phyloP scores from a whole-genome alignment of 2,113 vertebrate genomes.

The Clupea harengus region DNA sequence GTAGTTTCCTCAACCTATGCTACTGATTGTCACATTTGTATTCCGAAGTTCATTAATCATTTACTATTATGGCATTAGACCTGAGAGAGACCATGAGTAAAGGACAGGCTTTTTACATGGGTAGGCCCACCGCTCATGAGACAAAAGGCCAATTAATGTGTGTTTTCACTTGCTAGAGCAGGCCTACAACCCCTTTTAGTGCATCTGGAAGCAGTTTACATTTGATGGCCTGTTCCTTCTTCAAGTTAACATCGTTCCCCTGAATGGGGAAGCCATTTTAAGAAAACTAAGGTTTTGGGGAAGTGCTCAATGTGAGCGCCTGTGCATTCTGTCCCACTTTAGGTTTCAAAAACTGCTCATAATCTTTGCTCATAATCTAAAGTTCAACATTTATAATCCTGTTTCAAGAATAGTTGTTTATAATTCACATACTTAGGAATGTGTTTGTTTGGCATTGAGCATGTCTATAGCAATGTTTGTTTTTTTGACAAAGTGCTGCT shows the following conservation, averaged over 20 bases:
- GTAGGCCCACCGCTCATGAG: not conserved
- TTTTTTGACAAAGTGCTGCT: slow-evolving; percentile 36
- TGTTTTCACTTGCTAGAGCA: not conserved
- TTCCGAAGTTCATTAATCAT: not conserved
- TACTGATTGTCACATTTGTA: slow-evolving; percentile 10
- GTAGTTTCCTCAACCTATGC: slow-evolving; percentile 24
- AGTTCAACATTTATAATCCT: too few species aligned
- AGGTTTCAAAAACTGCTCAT: not conserved
- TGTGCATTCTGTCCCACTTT: not conserved
- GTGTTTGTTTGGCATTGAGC: slow-evolving; percentile 23
- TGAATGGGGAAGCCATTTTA: slow-evolving; percentile 5
- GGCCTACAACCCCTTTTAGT: not conserved
- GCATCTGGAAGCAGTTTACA: slow-evolving; percentile 9
- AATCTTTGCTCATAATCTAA: too few species aligned
- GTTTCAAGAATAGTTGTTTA: slow-evolving; percentile 4
- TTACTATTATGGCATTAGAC: not conserved
- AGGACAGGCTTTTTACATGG: not conserved
- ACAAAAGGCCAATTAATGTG: not conserved
- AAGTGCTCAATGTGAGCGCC: not conserved
- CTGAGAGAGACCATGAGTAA: not conserved
- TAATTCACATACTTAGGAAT: slow-evolving; percentile 13
- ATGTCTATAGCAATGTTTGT: slow-evolving; percentile 4
- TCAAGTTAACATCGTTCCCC: not conserved
- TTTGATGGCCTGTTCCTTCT: not conserved
- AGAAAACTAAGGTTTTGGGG: slow-evolving; percentile 4